phyloP scores from a whole-genome alignment of 2,113 vertebrate genomes.

The Pomatostomus ruficeps region DNA sequence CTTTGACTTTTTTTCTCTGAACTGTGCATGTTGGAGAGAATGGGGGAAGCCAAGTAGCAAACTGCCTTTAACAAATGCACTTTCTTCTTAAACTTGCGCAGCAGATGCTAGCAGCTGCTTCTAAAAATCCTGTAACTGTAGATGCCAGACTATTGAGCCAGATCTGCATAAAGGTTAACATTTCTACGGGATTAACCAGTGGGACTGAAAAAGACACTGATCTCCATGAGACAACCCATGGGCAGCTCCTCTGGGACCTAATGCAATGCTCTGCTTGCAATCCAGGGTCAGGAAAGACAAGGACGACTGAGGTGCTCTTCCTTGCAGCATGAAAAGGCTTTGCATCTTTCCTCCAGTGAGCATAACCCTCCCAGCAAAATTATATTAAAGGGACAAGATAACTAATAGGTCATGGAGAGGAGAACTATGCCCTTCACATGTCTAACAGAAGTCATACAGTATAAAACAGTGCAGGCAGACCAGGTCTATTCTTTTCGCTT shows the following conservation, averaged over 20 bases:
- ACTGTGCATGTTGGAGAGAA: not conserved
- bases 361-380: not conserved
- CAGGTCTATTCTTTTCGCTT: not conserved
- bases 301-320: not conserved
- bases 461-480: not conserved
- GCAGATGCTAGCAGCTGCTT: not conserved
- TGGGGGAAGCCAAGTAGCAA: not conserved
- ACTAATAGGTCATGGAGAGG: not conserved
- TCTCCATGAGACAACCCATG: not conserved
- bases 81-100: not conserved
- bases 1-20: constrained; percentile 8
- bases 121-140: not conserved
- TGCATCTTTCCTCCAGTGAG: not conserved
- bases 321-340: not conserved
- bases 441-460: not conserved
- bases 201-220: not conserved
- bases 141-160: not conserved
- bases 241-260: not conserved
- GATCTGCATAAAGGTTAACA: not conserved
- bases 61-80: not conserved
- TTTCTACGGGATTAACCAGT: not conserved
- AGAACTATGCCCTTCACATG: not conserved
- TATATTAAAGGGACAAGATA: not conserved
- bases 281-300: not conserved
- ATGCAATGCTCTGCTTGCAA: not conserved